These are phyloP conservation scores for Nibea albiflora DNA, from an alignment of 2,113 vertebrate genomes.

Conservation along the genomic window DNA sequence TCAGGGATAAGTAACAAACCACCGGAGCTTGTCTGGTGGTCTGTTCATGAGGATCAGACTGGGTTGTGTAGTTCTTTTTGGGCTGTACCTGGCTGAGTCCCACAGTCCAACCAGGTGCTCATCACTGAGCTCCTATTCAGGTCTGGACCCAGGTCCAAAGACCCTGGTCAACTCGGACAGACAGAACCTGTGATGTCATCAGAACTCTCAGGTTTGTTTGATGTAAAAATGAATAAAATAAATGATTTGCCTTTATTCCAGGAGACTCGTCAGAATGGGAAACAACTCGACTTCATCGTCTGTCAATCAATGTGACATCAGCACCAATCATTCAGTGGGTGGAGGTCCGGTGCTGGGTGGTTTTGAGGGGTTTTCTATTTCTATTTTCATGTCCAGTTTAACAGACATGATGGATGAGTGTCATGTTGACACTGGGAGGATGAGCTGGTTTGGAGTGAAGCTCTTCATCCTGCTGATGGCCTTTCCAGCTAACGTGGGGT, in stretches of 20 bases:
- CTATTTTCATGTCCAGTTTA: not conserved
- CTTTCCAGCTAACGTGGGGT: slow-evolving; percentile 43
- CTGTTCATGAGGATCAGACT: too few relatives aligned
- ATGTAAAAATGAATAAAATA: too few relatives aligned
- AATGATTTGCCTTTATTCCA: not conserved
- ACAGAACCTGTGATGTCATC: too few relatives aligned
- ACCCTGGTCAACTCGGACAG: too few relatives aligned
- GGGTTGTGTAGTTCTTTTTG: too few relatives aligned
- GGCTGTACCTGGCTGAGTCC: too few relatives aligned
- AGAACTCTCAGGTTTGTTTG: too few relatives aligned
- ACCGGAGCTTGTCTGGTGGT: too few relatives aligned
- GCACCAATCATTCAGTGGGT: not conserved
- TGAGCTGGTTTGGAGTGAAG: slow-evolving; percentile 27
- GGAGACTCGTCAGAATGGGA: slow-evolving; percentile 5
- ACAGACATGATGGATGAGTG: slow-evolving; percentile 15
- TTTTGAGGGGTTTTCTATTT: not conserved
- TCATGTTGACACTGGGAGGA: rapidly evolving
- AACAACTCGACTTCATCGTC: not conserved
- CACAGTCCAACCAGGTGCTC: too few relatives aligned
- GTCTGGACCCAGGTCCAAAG: too few relatives aligned
- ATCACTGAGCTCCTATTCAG: too few relatives aligned
- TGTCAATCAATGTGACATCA: not conserved
- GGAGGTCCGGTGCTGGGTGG: not conserved
- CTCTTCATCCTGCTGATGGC: slow-evolving; percentile 27
- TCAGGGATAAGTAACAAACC: too few relatives aligned